A percentile compares a stretch with the other conserved stretches of the same genome.
phyloP scores from a whole-genome alignment of 2,113 vertebrate genomes.

The Ammodytes dubius region DNA sequence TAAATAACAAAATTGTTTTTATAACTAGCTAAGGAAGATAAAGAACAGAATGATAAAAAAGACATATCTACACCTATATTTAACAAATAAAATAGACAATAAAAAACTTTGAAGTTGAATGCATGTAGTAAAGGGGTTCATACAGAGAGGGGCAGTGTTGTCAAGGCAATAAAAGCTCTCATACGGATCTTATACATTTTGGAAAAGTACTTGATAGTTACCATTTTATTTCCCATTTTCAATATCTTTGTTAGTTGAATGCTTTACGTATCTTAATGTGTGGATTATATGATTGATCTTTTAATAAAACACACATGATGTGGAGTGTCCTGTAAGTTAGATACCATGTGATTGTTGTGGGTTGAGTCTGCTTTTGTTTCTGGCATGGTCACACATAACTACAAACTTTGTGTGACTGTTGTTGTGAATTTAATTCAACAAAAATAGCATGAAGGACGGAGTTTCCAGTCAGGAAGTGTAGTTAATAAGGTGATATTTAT shows the following conservation, averaged over 20 bases:
- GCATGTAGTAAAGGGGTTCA: slow-evolving; percentile 36
- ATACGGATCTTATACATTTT: not conserved
- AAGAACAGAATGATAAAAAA: not conserved
- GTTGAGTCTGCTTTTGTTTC: not conserved
- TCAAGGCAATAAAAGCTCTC: slow-evolving; percentile 23
- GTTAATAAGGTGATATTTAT: too few relatives aligned
- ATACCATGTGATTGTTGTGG: not conserved
- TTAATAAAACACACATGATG: not conserved
- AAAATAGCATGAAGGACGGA: too few relatives aligned
- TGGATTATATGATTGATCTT: not conserved
- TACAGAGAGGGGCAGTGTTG: slow-evolving; percentile 73
- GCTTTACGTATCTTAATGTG: not conserved
- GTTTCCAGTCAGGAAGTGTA: too few relatives aligned
- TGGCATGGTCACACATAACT: too few relatives aligned
- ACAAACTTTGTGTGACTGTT: too few relatives aligned
- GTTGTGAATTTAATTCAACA: too few relatives aligned
- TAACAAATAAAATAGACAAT: not conserved
- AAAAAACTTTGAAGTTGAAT: not conserved
- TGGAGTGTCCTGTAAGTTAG: not conserved
- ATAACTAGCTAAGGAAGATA: not conserved
- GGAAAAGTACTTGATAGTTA: not conserved
- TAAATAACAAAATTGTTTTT: not conserved
- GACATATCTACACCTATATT: too few relatives aligned
- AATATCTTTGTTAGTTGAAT: not conserved
- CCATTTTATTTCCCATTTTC: not conserved